A percentile compares a stretch with the other conserved stretches of the same genome.
Conservation (phyloP, 2,113 vertebrate genomes). For the Elaphurus davidianus region DNA sequence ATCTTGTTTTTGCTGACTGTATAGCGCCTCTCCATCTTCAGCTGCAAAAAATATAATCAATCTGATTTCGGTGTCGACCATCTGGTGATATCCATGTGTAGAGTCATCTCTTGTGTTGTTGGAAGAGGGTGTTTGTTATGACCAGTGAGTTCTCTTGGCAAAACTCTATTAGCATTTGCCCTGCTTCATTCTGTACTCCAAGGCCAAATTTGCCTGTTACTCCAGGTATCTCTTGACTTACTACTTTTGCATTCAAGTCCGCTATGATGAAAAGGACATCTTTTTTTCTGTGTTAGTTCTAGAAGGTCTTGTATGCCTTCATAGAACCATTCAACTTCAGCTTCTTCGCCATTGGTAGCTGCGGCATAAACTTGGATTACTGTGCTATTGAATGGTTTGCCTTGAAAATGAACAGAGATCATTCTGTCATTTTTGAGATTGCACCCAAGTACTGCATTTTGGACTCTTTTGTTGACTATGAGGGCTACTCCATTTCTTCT, state of each 20-base stretch:
- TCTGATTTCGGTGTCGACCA: fast-evolving
- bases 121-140: background rate
- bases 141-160: background rate
- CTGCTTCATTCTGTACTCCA: background rate
- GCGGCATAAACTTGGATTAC: background rate
- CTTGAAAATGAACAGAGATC: background rate
- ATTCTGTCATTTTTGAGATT: background rate
- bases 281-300: background rate
- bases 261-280: background rate
- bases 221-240: background rate
- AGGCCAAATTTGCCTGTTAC: background rate
- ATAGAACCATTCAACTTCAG: background rate
- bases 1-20: background rate
- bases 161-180: background rate
- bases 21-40: background rate
- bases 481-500: background rate
- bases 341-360: background rate
- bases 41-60: background rate
- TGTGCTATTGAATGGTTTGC: background rate
- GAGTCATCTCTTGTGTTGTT: background rate
- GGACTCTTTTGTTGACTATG: background rate
- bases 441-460: background rate
- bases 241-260: background rate
- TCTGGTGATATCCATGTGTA: background rate
- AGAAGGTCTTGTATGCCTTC: background rate